A percentile compares a stretch with the other conserved stretches of the same genome.
Evolutionary conservation across 2,797 vertebrate genomes (phyloP).

Genomic region (Crenichthys baileyi): DNA sequence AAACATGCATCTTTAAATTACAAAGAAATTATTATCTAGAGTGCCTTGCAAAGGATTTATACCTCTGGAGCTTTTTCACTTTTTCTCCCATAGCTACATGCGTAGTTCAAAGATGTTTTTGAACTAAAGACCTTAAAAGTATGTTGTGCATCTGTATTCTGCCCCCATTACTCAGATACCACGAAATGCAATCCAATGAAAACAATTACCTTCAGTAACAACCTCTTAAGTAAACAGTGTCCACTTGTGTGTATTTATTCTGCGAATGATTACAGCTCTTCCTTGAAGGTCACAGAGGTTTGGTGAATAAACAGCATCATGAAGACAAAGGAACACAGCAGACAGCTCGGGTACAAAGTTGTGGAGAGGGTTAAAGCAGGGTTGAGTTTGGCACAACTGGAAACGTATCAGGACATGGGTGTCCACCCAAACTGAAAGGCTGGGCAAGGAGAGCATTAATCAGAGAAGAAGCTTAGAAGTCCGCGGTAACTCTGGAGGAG

Average conservation of each 20-base stretch:
- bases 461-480: background rate
- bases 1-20: slow-evolving; percentile 3
- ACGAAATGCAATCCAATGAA: background rate
- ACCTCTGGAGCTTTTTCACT: too few relatives aligned
- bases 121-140: too few relatives aligned
- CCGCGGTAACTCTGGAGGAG: background rate
- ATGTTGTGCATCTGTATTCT: too few relatives aligned
- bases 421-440: background rate
- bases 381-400: background rate
- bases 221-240: background rate
- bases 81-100: too few relatives aligned
- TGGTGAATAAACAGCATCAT: too few relatives aligned
- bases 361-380: background rate
- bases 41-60: too few relatives aligned
- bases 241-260: background rate
- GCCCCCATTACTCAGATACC: background rate
- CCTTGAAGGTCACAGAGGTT: background rate
- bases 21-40: background rate
- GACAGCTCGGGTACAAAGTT: too few relatives aligned
- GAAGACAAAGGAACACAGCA: too few relatives aligned
- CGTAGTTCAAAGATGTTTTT: too few relatives aligned
- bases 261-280: background rate
- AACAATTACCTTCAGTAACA: background rate
- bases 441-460: background rate
- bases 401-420: background rate